Evolutionary conservation across 2,797 vertebrate genomes (phyloP).

Genomic region (Xerus rutilus): DNA sequence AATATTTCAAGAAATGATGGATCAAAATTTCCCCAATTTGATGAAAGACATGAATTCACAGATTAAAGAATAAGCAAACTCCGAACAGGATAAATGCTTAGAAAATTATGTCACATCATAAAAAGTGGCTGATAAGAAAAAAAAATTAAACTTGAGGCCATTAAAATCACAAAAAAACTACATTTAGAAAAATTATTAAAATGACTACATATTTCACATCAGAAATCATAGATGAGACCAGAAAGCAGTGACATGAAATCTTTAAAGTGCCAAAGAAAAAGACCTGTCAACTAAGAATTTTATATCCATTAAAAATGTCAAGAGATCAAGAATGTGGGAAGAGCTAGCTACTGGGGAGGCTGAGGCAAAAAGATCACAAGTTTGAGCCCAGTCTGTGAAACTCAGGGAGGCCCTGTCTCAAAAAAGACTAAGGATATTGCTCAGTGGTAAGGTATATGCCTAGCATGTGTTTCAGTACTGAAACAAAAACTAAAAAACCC

Average conservation of each 20-base stretch:
- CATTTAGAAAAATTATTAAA: neutral
- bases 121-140: constrained; percentile 3
- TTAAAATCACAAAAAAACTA: neutral
- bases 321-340: too few relatives aligned
- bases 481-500: too few relatives aligned
- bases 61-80: neutral
- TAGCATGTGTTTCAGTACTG: too few relatives aligned
- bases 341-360: too few relatives aligned
- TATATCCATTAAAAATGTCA: neutral
- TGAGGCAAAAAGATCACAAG: too few relatives aligned
- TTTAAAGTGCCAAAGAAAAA: neutral
- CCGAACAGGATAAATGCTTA: neutral
- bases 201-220: neutral
- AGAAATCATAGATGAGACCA: neutral
- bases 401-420: too few relatives aligned
- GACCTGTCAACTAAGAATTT: too few relatives aligned
- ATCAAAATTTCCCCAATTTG: neutral
- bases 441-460: too few relatives aligned
- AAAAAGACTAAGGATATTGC: too few relatives aligned
- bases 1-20: neutral
- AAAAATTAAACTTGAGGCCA: neutral
- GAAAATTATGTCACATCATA: neutral
- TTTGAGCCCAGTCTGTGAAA: too few relatives aligned
- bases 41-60: constrained; percentile 6
- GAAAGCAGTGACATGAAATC: neutral